Evolutionary conservation across 2,797 vertebrate genomes (phyloP), one percentile per base, ranked within the genome.

Genomic region (Mormyrus proboscirostris): DNA sequence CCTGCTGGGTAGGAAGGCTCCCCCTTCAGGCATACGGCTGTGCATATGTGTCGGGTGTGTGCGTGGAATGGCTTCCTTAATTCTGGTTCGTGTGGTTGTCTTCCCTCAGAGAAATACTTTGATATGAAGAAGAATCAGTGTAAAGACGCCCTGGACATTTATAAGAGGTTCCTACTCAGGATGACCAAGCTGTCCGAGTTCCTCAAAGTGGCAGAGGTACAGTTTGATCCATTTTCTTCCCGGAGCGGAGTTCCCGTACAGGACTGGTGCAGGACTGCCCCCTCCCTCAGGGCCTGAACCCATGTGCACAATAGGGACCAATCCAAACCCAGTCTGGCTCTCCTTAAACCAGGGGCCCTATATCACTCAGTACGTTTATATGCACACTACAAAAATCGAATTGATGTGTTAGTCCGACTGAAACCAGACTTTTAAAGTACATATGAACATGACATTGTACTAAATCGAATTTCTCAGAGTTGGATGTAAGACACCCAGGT

Each of bases 71-170:
- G 44, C 82, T 84, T 25, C 6, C 51, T 50, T 38, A 82, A 50
- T 69, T n/a, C 38, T 57, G 2, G 29, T 19, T 25, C 4, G 2
- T 76, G 22, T 16, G 22, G 19, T 53, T 53, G n/a, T 53, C 29
- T 87, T n/a, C 16, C 73, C 73, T 89, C 92, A 99, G 98, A 97
- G 94, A 99, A 98, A 94, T 99, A 98, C 93, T 99, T 99, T 93
- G 96, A 98, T 95, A 98, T 99, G 98, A 98, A 97, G 95, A 98
- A 97, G 95, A 97, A 96, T 93, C 97, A 99, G 93, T 99, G 98
- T 94, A 97, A 97, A 95, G 97, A 99, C 86, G 97, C 97, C 88
- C 93, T 99, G 96, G 97, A 99, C 93, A 98, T 98, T 95, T 99
- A 99, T 94, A 98, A 98, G 95, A 98, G 97, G 91, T 99, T 99